These are phyloP conservation scores for Melipona quadrifasciata DNA, from an alignment of 1,140 invertebrate species.

Conservation along the genomic window DNA sequence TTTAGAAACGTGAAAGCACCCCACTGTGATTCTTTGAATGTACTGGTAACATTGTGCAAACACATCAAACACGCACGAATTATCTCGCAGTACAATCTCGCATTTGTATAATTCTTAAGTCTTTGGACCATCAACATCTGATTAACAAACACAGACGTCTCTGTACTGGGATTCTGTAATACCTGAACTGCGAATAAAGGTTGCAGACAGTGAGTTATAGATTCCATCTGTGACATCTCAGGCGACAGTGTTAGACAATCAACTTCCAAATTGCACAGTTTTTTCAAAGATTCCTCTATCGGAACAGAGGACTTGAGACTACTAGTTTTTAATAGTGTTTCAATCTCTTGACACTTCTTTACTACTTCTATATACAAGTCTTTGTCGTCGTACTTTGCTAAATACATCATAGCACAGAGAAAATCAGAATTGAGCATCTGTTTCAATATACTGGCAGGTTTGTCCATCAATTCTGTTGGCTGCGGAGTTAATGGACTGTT, in stretches of 20 bases:
- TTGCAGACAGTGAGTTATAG: slow-evolving; percentile 89
- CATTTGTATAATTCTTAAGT: slow-evolving; percentile 88
- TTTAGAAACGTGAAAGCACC: slow-evolving; percentile 96
- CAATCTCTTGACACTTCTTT: slow-evolving; percentile 89
- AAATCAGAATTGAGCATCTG: slow-evolving; percentile 89
- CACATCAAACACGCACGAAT: slow-evolving; percentile 94
- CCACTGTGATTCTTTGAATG: slow-evolving; percentile 93
- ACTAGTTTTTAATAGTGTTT: slow-evolving; percentile 84
- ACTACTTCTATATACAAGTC: slow-evolving; percentile 86
- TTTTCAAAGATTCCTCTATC: slow-evolving; percentile 85
- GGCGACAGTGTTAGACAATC: slow-evolving; percentile 83
- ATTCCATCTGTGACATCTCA: slow-evolving; percentile 83
- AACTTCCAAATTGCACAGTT: slow-evolving; percentile 84
- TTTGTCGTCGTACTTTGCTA: slow-evolving; percentile 89
- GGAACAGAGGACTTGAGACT: slow-evolving; percentile 82
- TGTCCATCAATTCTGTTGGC: slow-evolving; percentile 86
- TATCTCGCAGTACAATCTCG: slow-evolving; percentile 92
- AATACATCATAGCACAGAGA: slow-evolving; percentile 90
- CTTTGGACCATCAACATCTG: slow-evolving; percentile 92
- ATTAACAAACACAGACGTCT: slow-evolving; percentile 89
- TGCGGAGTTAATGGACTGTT: slow-evolving; percentile 79
- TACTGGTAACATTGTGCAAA: slow-evolving; percentile 90
- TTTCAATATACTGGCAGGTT: slow-evolving; percentile 86
- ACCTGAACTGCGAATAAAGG: slow-evolving; percentile 89
- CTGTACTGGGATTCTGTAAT: slow-evolving; percentile 88